A percentile compares a stretch with the other conserved stretches of the same genome.
Conservation (phyloP, 2,797 vertebrate genomes). For the Eulemur coronatus region DNA sequence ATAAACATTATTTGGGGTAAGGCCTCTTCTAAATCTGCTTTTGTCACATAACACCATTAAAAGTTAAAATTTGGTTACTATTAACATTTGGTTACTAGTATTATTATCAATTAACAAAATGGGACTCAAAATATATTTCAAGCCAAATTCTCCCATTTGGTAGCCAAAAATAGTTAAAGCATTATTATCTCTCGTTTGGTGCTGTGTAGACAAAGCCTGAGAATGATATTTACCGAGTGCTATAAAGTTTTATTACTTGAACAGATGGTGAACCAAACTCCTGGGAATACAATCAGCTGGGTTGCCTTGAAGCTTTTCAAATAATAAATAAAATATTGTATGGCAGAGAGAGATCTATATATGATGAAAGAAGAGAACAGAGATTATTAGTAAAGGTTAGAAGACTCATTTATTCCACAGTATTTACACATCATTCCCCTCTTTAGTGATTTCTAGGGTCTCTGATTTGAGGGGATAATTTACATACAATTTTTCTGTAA, state of each 20-base stretch:
- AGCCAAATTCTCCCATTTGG: background rate
- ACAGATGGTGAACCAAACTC: constrained; percentile 77
- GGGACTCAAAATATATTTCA: background rate
- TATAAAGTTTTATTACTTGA: constrained; percentile 74
- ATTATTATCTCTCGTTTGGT: background rate
- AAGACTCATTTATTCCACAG: background rate
- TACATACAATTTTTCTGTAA: background rate
- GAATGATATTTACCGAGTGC: constrained; percentile 71
- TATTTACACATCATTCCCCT: background rate
- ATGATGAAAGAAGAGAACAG: background rate
- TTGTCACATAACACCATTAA: background rate
- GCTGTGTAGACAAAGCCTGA: background rate
- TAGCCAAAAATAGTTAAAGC: background rate
- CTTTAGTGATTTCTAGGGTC: background rate
- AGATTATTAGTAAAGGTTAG: constrained; percentile 22
- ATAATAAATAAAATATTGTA: constrained; percentile 74
- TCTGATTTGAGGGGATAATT: constrained; percentile 25
- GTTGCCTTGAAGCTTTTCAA: constrained; percentile 73
- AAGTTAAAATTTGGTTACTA: background rate
- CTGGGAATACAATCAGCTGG: constrained; percentile 48
- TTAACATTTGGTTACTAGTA: background rate
- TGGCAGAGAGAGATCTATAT: background rate
- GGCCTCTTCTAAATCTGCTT: background rate
- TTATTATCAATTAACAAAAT: background rate
- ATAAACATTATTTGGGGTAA: constrained; percentile 32